Base-by-base conservation (phyloP, 2,888 invertebrate species). In the Lacanobia oleracea region DNA sequence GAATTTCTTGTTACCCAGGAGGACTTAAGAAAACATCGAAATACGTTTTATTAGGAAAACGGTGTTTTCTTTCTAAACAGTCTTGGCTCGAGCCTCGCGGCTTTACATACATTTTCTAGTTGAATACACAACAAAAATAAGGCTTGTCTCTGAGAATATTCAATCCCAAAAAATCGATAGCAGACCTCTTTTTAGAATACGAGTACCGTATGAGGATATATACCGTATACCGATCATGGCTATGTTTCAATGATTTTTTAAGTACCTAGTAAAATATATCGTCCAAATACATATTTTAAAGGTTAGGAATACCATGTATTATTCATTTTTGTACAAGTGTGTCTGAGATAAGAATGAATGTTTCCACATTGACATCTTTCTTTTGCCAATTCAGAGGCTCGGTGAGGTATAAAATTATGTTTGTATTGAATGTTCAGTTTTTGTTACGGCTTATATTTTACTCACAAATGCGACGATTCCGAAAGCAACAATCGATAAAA, bases 51-150 rank as follows among this genome's bases (percentile, higher is more conserved):
- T 64, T 50, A 61, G 48, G 43, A 64, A 69, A 60, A 64, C 63
- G n/a, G 21, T 63, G 63, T 33, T 67, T 62, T 60, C 48, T 59
- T 68, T 48, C 18, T n/a, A 48, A 68, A 77, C 21, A 67, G 37
- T 21, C 53, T 81, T 61, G 53, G 50, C 23, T 45, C 16, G 23
- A 61, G 57, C n/a, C 66, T 60, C 50, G 45, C n/a, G 66, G 71
- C 71, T 68, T 81, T 66, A 57, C 71, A 76, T 76, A 65, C 18
- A 76, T 84, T 68, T 75, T 71, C 69, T 50, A 59, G 64, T 54
- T 70, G 27, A 67, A 56, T 66, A 51, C 43, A 50, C 51, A 81
- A 69, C 33, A 67, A 67, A 79, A 79, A 63, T 56, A 60, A 57
- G 27, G 51, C 18, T 59, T 53, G 16, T 64, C n/a, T 18, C 21